These are phyloP conservation scores for Penaeus monodon DNA, from an alignment of 2,888 invertebrate species.

Conservation along the genomic window DNA sequence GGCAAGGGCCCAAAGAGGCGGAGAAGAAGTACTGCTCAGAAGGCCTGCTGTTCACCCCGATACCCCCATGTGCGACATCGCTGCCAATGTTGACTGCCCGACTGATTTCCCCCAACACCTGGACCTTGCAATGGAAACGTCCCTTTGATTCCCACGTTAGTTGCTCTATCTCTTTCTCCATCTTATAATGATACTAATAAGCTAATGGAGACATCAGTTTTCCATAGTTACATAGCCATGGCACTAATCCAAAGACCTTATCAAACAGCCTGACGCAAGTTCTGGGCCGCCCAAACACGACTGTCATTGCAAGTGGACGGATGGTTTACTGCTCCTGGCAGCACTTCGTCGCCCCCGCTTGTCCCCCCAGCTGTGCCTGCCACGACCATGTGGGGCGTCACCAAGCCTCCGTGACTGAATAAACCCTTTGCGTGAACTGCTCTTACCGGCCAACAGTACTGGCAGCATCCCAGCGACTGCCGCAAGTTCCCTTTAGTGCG, in stretches of 20 bases:
- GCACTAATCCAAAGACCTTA: neutral
- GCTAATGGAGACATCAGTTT: neutral
- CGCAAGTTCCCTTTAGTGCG: slow-evolving; percentile 61
- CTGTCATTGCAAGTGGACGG: slow-evolving; percentile 8
- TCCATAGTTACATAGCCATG: neutral
- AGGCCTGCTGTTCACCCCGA: slow-evolving; percentile 55
- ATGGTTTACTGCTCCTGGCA: neutral
- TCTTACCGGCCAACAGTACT: slow-evolving; percentile 23
- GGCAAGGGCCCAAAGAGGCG: slow-evolving; percentile 59
- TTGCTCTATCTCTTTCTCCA: neutral
- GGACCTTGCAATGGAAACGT: neutral
- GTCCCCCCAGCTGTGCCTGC: neutral
- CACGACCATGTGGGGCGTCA: neutral
- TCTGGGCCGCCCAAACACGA: slow-evolving; percentile 27
- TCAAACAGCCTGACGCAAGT: slow-evolving; percentile 19
- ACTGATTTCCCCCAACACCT: neutral
- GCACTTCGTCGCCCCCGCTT: slow-evolving; percentile 11
- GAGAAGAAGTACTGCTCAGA: slow-evolving; percentile 55
- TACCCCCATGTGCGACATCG: slow-evolving; percentile 60
- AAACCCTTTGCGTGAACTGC: slow-evolving; percentile 13
- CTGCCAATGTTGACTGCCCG: slow-evolving; percentile 56
- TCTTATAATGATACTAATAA: neutral
- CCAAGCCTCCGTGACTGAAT: neutral
- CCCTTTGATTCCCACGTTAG: slow-evolving; percentile 25
- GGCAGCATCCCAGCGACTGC: slow-evolving; percentile 54